phyloP scores from a whole-genome alignment of 2,797 vertebrate species.

The Sebastes vulpes region DNA sequence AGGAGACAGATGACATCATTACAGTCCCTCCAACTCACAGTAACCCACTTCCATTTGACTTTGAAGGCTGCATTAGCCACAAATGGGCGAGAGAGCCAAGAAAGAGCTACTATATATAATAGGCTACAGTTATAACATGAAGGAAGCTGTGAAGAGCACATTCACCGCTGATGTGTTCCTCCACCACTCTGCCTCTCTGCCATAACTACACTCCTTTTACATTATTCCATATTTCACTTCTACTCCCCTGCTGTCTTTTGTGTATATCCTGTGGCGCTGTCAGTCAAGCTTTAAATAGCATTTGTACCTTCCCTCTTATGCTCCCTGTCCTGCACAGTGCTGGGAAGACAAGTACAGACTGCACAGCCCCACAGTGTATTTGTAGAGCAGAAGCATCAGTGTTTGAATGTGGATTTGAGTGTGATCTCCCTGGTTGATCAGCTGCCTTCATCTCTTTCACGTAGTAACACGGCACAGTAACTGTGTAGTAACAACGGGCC shows the following conservation, averaged over 20 bases:
- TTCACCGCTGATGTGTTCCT: slow-evolving; percentile 25
- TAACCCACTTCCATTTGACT: slow-evolving; percentile 59
- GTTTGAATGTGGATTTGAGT: slow-evolving; percentile 20
- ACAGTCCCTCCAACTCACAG: slow-evolving; percentile 36
- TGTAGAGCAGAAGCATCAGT: slow-evolving; percentile 8
- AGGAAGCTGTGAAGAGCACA: slow-evolving; percentile 22
- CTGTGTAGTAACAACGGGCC: background rate
- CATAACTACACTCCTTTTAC: slow-evolving; percentile 7
- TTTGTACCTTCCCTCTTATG: slow-evolving; percentile 19
- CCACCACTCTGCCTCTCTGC: background rate
- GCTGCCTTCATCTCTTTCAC: slow-evolving; percentile 2
- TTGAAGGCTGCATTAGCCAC: slow-evolving; percentile 56
- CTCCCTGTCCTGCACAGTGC: slow-evolving; percentile 35
- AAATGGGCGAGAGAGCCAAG: slow-evolving; percentile 15
- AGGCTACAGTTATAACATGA: slow-evolving; percentile 43
- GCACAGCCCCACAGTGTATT: slow-evolving; percentile 19
- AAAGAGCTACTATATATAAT: slow-evolving; percentile 5
- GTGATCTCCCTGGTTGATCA: slow-evolving; percentile 29
- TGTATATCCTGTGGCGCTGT: slow-evolving; percentile 47
- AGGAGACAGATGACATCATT: slow-evolving; percentile 68
- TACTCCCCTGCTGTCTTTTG: slow-evolving; percentile 32
- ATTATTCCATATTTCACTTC: slow-evolving; percentile 26
- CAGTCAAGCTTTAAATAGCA: slow-evolving; percentile 60
- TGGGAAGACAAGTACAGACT: slow-evolving; percentile 23
- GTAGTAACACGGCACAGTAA: background rate